Evolutionary conservation across 2,888 invertebrate genomes (phyloP), one percentile per base, ranked within the genome.

Genomic region (Seladonia tumulorum): DNA sequence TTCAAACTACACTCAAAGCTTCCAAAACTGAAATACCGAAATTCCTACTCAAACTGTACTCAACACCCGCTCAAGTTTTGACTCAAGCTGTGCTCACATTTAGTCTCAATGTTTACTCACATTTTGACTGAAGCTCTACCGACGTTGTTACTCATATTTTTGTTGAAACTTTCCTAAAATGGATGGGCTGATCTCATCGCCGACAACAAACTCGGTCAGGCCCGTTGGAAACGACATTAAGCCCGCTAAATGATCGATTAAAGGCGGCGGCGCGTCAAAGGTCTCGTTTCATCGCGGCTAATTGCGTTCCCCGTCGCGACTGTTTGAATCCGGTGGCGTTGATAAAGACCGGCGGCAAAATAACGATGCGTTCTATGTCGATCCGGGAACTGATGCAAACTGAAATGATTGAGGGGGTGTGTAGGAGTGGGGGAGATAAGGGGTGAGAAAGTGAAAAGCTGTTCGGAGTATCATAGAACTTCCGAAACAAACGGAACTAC

Each of bases 171-270:
- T 53, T 22, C 22, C 22, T 49, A 2, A n/a, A n/a, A 22, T 7
- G 25, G 18, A 66, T 16, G 35, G 29, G 7, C 35, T 1, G 66
- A 18, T 35, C 35, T 10, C 1, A 35, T 66, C 18, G 18, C 8
- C 66, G 18, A 10, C 22, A 22, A 12, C 42, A 45, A 70, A 73
- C 76, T 78, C 78, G 71, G 57, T 18, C 39, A 35, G 71, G 68
- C 42, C 42, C 63, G 77, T 71, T 75, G 35, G 72, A 66, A 70
- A 45, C 53, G 77, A 71, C 60, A 66, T 83, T 75, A 81, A 81
- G 81, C 35, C 47, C 63, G 81, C 68, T 73, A 84, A 84, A 81
- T 86, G 81, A 86, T 80, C 83, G 83, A 86, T 86, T 78, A 83
- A 86, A 80, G 53, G 75, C 83, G 75, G 60, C 80, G 83, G 83